These are phyloP conservation scores for Nyctereutes procyonoides DNA, from an alignment of 2,113 vertebrate genomes.

Conservation along the genomic window DNA sequence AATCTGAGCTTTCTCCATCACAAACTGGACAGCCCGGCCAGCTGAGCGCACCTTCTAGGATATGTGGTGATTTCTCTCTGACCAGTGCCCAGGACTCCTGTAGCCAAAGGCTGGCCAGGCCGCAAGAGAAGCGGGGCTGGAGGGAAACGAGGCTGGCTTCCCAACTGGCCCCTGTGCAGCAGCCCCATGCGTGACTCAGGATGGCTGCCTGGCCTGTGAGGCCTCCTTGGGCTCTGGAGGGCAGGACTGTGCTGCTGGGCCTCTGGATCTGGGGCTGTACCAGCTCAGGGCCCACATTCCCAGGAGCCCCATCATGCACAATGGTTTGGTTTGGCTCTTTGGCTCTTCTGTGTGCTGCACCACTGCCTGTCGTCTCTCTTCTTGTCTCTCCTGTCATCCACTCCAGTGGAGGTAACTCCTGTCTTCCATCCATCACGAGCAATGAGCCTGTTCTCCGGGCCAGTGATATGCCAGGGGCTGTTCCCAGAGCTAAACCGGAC, in stretches of 20 bases:
- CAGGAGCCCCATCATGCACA: too few relatives aligned
- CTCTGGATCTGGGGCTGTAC: neutral
- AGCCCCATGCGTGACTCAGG: neutral
- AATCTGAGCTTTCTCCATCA: neutral
- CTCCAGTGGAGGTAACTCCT: neutral
- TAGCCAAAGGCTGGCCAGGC: neutral
- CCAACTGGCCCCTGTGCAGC: neutral
- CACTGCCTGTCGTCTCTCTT: neutral
- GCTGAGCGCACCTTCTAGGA: neutral
- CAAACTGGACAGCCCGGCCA: neutral
- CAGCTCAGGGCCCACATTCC: neutral
- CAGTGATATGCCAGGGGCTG: neutral
- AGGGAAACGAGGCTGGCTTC: neutral
- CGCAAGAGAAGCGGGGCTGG: neutral
- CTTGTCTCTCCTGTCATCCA: neutral
- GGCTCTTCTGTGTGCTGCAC: neutral
- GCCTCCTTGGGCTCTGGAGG: neutral
- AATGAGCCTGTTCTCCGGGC: neutral
- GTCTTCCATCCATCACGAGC: neutral
- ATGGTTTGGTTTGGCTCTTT: neutral
- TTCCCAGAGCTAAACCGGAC: neutral
- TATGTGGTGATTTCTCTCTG: neutral
- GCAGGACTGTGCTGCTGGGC: rapidly evolving
- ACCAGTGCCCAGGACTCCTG: neutral
- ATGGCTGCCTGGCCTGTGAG: neutral